Evolutionary conservation across 1,140 invertebrate genomes (phyloP).

Genomic region (Cydia pomonella): DNA sequence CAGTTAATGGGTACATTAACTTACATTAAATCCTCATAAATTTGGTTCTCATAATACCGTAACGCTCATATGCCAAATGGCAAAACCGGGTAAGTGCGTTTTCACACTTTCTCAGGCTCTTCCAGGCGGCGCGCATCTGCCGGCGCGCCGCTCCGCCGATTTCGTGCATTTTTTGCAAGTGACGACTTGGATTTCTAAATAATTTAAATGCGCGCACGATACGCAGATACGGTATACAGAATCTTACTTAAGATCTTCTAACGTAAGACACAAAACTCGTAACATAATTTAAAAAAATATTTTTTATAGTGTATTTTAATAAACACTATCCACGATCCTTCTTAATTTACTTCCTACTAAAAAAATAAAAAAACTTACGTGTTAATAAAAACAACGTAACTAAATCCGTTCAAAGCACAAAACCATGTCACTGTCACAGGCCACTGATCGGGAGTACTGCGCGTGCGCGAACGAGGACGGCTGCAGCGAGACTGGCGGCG

Average conservation of each 20-base stretch:
- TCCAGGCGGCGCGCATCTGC: slow-evolving; percentile 34
- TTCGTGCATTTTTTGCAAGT: slow-evolving; percentile 71
- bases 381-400: slow-evolving; percentile 58
- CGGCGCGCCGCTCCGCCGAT: slow-evolving; percentile 61
- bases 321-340: not conserved
- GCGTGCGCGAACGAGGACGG: slow-evolving; percentile 39
- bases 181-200: slow-evolving; percentile 76
- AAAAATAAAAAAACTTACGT: slow-evolving; percentile 58
- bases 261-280: not conserved
- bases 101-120: slow-evolving; percentile 34
- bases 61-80: slow-evolving; percentile 12
- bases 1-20: slow-evolving; percentile 5
- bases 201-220: slow-evolving; percentile 76
- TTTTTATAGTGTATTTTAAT: too few species aligned
- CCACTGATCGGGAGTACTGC: slow-evolving; percentile 47
- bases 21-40: slow-evolving; percentile 6
- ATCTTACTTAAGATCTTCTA: slow-evolving; percentile 2
- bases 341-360: not conserved
- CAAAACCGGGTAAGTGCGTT: slow-evolving; percentile 24
- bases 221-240: slow-evolving; percentile 51
- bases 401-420: slow-evolving; percentile 68
- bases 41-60: slow-evolving; percentile 3
- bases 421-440: slow-evolving; percentile 76
- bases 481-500: slow-evolving; percentile 39
- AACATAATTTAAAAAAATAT: not conserved